Conservation (phyloP, 2,113 vertebrate genomes). For the Anarrhichthys ocellatus region DNA sequence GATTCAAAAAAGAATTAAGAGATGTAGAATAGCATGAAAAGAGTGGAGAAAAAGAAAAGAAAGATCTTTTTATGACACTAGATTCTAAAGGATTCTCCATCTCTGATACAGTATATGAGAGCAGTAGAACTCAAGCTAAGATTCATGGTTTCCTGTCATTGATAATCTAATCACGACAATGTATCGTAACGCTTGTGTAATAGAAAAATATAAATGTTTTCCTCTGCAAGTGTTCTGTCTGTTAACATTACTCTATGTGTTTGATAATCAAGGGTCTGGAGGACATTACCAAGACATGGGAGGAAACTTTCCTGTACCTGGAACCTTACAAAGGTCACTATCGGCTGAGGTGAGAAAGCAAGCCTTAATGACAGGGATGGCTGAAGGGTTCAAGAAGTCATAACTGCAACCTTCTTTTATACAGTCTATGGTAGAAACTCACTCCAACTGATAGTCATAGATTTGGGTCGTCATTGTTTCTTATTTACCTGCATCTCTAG, state of each 20-base stretch:
- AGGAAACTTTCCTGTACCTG: slow-evolving; percentile 57
- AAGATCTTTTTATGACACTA: neutral
- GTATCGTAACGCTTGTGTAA: neutral
- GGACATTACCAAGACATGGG: slow-evolving; percentile 63
- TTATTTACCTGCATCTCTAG: neutral
- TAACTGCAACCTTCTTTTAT: neutral
- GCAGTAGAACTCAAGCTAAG: slow-evolving; percentile 4
- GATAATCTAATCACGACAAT: neutral
- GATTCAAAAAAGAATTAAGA: neutral
- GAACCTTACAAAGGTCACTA: slow-evolving; percentile 67
- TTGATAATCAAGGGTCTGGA: slow-evolving; percentile 62
- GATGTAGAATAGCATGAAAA: neutral
- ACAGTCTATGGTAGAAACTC: neutral
- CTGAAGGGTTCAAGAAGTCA: neutral
- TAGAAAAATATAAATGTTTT: neutral
- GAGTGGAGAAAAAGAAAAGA: neutral
- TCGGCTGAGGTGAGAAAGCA: slow-evolving; percentile 58
- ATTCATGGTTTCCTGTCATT: neutral
- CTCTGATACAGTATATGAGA: neutral
- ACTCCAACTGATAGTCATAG: neutral
- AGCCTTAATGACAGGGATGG: neutral
- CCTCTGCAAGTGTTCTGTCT: neutral
- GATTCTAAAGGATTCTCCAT: neutral
- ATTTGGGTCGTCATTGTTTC: neutral
- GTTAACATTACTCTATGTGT: slow-evolving; percentile 11